Evolutionary conservation across 2,113 vertebrate genomes (phyloP), one percentile per base, ranked within the genome.

Genomic region (Onychorhynchus coronatus): DNA sequence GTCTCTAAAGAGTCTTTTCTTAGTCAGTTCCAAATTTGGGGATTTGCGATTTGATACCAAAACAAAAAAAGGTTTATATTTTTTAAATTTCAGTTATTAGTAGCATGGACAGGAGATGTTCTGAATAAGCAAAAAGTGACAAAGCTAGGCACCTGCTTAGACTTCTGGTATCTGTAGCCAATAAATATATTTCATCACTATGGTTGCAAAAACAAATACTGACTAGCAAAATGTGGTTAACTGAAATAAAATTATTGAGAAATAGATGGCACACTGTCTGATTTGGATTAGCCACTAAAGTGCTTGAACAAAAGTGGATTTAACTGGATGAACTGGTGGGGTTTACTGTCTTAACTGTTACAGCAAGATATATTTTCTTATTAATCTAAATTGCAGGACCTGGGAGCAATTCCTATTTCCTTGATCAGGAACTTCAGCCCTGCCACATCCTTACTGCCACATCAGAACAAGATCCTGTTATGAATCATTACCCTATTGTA

Each of bases 141-240:
- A 73, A 93, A 93, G 25, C 66, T 88, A 93, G 67, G 42, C 88
- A 96, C 95, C 90, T 96, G 93, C 67, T 90, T 71, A 55, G 55
- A 56, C 61, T 71, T 75, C 52, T 58, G 67, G 28, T 73, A 62
- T 88, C 47, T 62, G 31, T 70, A 11, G 71, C 93, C 89, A 96
- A 88, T 83, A 91, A 89, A 74, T 37, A 70, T 80, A 77, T 91
- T 96, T 89, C 75, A 95, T 96, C 78, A 28, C 88, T 93, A 88
- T 94, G 91, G 88, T 47, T 96, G 55, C 93, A 94, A 83, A 95
- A 96, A 73, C 85, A 97, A 96, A 96, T 85, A 85, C 33, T 2
- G 5, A 71, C 63, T 47, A 83, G 50, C 53, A 87, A 94, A 96
- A 84, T 92, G 92, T 92, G 88, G 85, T 88, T 93, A 77, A 88